A percentile compares a stretch with the other conserved stretches of the same genome.
These are phyloP conservation scores for Portevinia maculata DNA, from an alignment of 2,888 invertebrate species.

Conservation along the genomic window DNA sequence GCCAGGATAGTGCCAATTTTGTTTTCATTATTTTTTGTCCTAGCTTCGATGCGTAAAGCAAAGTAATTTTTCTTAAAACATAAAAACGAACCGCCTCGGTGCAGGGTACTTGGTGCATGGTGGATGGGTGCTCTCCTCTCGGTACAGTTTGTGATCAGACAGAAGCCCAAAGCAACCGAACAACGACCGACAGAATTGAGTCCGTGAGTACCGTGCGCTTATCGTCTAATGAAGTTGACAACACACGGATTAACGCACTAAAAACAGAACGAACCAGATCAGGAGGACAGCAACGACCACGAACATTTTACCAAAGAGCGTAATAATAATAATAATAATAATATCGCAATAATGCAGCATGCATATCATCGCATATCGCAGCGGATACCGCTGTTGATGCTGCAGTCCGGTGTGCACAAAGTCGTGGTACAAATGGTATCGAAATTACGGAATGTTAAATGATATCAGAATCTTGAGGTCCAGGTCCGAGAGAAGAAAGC, in stretches of 20 bases:
- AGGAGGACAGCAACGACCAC: conserved; percentile 65
- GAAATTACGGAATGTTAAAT: conserved; percentile 74
- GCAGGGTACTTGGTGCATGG: background rate
- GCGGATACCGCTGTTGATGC: background rate
- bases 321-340: conserved; percentile 69
- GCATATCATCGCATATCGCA: conserved; percentile 43
- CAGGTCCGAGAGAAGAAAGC: conserved; percentile 6
- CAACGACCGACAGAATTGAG: conserved; percentile 30
- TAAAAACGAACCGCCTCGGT: conserved; percentile 70
- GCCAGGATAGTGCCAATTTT: conserved; percentile 22
- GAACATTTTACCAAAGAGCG: conserved; percentile 61
- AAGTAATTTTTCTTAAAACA: conserved; percentile 69
- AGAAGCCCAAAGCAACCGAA: conserved; percentile 62
- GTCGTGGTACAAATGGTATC: conserved; percentile 53
- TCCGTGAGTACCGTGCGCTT: conserved; percentile 79
- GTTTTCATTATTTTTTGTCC: conserved; percentile 41
- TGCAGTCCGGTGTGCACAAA: conserved; percentile 12
- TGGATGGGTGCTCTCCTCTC: background rate
- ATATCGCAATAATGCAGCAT: conserved; percentile 49
- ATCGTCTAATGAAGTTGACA: conserved; percentile 83
- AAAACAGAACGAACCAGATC: conserved; percentile 75
- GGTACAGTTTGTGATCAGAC: conserved; percentile 42
- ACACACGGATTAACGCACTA: conserved; percentile 83
- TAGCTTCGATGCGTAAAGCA: conserved; percentile 42
- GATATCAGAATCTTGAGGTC: conserved; percentile 44